Evolutionary conservation across 2,113 vertebrate genomes (phyloP).

Genomic region (Dromiciops gliroides): DNA sequence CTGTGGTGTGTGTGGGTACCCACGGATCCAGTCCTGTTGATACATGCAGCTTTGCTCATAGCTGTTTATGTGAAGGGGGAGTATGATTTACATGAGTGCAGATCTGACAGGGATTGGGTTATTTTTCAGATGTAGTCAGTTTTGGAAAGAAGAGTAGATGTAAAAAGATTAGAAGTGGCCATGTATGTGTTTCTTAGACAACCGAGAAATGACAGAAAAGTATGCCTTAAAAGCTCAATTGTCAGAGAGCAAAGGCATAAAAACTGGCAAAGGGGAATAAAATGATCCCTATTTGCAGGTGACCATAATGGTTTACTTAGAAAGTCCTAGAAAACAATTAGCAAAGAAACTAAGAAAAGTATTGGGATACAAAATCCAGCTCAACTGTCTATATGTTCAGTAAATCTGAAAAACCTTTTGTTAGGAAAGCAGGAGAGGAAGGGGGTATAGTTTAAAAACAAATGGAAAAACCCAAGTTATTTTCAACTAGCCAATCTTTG

Average conservation of each 20-base stretch:
- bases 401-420: background rate
- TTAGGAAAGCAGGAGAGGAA: conserved; percentile 5
- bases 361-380: background rate
- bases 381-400: background rate
- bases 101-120: background rate
- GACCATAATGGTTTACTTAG: background rate
- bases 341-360: background rate
- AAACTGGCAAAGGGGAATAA: background rate
- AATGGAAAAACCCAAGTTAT: background rate
- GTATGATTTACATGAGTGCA: background rate
- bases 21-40: background rate
- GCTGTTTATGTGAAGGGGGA: background rate
- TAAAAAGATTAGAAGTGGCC: background rate
- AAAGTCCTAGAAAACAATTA: background rate
- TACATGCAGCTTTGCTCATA: background rate
- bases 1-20: background rate
- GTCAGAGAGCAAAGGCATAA: background rate
- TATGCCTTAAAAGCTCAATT: background rate
- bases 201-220: background rate
- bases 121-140: background rate
- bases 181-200: conserved; percentile 7
- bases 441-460: conserved; percentile 17
- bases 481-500: conserved; percentile 14
- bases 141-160: conserved; percentile 17
- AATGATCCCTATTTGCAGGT: background rate